Evolutionary conservation across 2,888 invertebrate genomes (phyloP), one percentile per base, ranked within the genome.

Genomic region (Physocephala rufipes): DNA sequence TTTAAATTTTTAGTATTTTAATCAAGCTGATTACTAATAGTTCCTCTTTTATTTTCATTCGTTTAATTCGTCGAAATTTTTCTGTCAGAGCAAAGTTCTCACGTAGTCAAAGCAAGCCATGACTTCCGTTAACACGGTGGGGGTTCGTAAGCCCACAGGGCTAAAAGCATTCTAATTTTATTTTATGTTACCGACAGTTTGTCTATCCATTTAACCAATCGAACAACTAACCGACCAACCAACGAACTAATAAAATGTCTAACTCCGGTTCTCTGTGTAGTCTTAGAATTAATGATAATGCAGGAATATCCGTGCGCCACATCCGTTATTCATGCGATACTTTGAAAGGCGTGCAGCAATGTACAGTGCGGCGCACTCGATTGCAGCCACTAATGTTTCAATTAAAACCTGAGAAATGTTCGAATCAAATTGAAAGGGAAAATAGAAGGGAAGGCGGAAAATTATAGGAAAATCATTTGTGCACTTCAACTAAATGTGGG

Each of bases 201-300:
- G 24, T 12, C 19, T 49, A 30, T 36, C 36, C 36, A 9, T 36
- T 9, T 9, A 36, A 36, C 36, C 36, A 9, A 7, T 9, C 36
- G 9, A 36, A 4, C 9, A 9, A 7, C 36, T 51, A 51, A 49
- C 64, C 24, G 16, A 36, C 36, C 36, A 36, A 36, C 36, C 9
- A 36, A 36, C 36, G 5, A 36, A 36, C 36, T 9, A 36, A 36
- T 9, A 4, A 36, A 36, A 4, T 55, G 36, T 15, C 65, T 28
- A 12, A 30, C 55, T 66, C 30, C 19, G 21, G 43, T n/a, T n/a
- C n/a, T n/a, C n/a, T 58, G 67, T 58, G 58, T 67, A 43, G 36
- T 30, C 59, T 28, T 21, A 47, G 45, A 68, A 61, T 51, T 68
- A 68, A 62, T 62, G 62, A 61, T 16, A n/a, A n/a, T n/a, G n/a